Evolutionary conservation across 92 coral and sea anemone genomes (phyloP).

Genomic region (Isaurus tuberculatus): DNA sequence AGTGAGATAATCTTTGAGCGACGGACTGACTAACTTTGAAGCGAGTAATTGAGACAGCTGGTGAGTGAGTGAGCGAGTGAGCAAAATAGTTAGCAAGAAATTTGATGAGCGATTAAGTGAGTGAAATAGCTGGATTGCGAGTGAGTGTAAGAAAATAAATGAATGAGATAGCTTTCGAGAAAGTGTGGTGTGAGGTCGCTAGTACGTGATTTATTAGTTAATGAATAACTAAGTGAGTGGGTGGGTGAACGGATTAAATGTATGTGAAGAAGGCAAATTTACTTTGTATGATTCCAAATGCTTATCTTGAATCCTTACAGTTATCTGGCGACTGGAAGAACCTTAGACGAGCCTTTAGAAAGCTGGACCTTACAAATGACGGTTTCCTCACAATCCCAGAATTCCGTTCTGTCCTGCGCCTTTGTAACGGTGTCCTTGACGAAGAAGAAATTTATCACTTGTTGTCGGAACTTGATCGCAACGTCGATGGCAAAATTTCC

Average conservation of each 20-base stretch:
- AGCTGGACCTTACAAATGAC: slow-evolving; percentile 88
- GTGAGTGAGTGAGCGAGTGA: background rate
- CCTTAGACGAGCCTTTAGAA: slow-evolving; percentile 91
- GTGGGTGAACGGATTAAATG: too few relatives aligned
- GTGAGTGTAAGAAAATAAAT: too few relatives aligned
- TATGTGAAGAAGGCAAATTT: too few relatives aligned
- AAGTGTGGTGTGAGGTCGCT: too few relatives aligned
- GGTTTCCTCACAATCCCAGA: slow-evolving; percentile 89
- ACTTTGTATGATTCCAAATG: background rate
- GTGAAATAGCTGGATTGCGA: too few relatives aligned
- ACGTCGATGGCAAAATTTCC: slow-evolving; percentile 74
- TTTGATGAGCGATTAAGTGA: too few relatives aligned
- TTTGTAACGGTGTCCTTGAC: slow-evolving; percentile 83
- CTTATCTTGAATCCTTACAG: slow-evolving; percentile 40
- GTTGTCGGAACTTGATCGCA: slow-evolving; percentile 85
- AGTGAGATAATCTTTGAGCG: background rate
- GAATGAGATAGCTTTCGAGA: too few relatives aligned
- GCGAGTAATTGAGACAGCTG: too few relatives aligned
- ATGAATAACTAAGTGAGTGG: too few relatives aligned
- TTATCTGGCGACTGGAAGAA: slow-evolving; percentile 94
- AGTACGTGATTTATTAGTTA: too few relatives aligned
- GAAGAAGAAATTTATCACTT: slow-evolving; percentile 94
- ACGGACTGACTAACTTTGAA: background rate
- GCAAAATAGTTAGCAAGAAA: background rate
- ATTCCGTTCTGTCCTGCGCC: slow-evolving; percentile 92